A percentile compares a stretch with the other conserved stretches of the same genome.
phyloP scores from a whole-genome alignment of 2,113 vertebrate species.

The Todiramphus chloris region DNA sequence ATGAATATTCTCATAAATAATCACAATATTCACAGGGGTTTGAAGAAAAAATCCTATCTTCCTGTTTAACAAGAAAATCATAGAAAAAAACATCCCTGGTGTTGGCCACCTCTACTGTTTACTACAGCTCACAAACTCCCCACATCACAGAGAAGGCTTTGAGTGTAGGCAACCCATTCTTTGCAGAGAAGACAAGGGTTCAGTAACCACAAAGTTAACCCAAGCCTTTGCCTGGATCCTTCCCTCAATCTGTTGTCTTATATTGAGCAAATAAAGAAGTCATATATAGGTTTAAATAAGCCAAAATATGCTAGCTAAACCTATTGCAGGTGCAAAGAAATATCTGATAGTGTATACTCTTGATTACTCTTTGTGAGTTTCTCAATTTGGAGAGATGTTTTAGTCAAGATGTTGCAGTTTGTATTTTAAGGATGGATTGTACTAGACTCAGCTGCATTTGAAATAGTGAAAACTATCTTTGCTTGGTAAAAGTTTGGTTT shows the following conservation, averaged over 20 bases:
- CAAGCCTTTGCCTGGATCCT: neutral
- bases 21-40: neutral
- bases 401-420: neutral
- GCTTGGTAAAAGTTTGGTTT: neutral
- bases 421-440: neutral
- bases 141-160: neutral
- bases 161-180: rapidly evolving
- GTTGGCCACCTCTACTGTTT: neutral
- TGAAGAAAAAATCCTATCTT: neutral
- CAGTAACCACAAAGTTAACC: neutral
- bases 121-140: neutral
- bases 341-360: neutral
- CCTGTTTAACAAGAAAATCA: neutral
- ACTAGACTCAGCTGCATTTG: neutral
- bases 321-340: neutral
- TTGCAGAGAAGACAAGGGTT: neutral
- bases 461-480: neutral
- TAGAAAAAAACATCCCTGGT: neutral
- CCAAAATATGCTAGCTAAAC: neutral
- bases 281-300: neutral
- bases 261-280: neutral
- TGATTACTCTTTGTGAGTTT: neutral
- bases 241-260: neutral
- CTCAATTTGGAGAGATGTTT: neutral
- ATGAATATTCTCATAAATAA: neutral